Conservation (phyloP, 2,113 vertebrate species). For the Riparia riparia region DNA sequence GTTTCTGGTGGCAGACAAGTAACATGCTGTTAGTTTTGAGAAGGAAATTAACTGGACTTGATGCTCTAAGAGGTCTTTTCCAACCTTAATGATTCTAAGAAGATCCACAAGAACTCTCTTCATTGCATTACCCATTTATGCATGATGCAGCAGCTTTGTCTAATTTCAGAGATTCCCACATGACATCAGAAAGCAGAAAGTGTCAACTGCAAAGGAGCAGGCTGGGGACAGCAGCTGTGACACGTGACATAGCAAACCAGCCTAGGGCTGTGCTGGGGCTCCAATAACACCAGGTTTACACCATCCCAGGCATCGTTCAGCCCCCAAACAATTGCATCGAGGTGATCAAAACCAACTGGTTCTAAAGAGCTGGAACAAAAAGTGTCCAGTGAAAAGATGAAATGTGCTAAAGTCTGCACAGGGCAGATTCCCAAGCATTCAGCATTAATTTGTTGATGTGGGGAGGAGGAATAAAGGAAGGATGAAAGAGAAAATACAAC, state of each 20-base stretch:
- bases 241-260: accelerated
- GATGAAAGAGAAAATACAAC: slow-evolving; percentile 61
- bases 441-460: slow-evolving; percentile 40
- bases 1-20: background rate
- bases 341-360: background rate
- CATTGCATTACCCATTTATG: background rate
- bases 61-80: background rate
- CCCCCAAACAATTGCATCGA: background rate
- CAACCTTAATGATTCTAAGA: background rate
- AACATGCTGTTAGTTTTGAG: background rate
- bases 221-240: background rate
- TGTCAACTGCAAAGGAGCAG: accelerated
- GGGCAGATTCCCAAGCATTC: slow-evolving; percentile 1
- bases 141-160: background rate
- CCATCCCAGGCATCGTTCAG: accelerated
- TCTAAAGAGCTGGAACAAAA: background rate
- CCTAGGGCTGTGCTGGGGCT: background rate
- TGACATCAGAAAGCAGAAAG: background rate
- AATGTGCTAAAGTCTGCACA: background rate
- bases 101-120: background rate
- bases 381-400: background rate
- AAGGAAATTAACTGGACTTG: background rate
- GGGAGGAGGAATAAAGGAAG: slow-evolving; percentile 28
- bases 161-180: background rate
- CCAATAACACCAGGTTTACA: background rate